Evolutionary conservation across 1,140 invertebrate genomes (phyloP).

Genomic region (Apis cerana): DNA sequence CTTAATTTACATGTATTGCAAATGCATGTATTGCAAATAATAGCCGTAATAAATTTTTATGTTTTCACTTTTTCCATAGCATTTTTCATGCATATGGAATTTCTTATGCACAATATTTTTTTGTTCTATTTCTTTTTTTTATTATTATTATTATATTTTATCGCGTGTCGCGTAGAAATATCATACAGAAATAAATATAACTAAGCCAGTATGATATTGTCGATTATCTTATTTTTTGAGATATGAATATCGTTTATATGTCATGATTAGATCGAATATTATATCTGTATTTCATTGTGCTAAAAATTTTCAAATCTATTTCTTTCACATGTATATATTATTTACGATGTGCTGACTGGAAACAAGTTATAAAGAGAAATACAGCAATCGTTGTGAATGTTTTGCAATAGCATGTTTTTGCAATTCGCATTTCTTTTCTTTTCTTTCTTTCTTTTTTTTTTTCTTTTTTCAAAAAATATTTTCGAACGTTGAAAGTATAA

Average conservation of each 20-base stretch:
- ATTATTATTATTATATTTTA: not conserved
- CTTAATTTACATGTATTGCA: constrained; percentile 64
- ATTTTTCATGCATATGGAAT: constrained; percentile 30
- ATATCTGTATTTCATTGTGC: not conserved
- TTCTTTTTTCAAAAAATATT: constrained; percentile 16
- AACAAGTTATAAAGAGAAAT: not conserved
- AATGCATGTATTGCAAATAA: constrained; percentile 73
- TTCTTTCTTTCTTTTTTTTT: constrained; percentile 1
- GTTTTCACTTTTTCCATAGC: constrained; percentile 23
- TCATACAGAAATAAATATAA: constrained; percentile 49
- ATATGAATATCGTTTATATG: not conserved
- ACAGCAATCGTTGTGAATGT: constrained; percentile 44
- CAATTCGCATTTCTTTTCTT: constrained; percentile 45
- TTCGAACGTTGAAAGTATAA: constrained; percentile 12
- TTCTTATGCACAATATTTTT: constrained; percentile 33
- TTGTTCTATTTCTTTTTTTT: not conserved
- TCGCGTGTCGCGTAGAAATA: constrained; percentile 19
- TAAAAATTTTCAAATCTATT: not conserved
- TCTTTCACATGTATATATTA: not conserved
- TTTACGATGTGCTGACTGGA: not conserved
- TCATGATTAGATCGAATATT: not conserved
- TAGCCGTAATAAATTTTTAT: constrained; percentile 29
- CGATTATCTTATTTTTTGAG: constrained; percentile 28
- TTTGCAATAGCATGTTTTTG: constrained; percentile 72
- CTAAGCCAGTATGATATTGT: constrained; percentile 55